phyloP scores from a whole-genome alignment of 2,888 invertebrate species.

The Leptarthrus brevirostris region DNA sequence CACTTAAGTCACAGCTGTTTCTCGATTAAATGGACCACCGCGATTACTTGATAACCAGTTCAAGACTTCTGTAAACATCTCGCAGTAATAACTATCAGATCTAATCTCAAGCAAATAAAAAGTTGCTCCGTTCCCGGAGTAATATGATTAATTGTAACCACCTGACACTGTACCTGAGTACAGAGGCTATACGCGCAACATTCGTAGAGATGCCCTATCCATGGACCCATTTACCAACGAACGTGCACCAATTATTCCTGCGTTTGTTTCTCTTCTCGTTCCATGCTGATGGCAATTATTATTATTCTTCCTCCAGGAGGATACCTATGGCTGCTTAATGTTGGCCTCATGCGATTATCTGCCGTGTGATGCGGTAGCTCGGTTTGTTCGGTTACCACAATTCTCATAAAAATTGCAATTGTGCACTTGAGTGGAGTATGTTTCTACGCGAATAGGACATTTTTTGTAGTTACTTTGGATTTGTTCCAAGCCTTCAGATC shows the following conservation, averaged over 20 bases:
- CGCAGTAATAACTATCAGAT: constrained; percentile 27
- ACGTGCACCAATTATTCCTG: constrained; percentile 35
- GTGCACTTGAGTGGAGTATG: background rate
- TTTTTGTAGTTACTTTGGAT: background rate
- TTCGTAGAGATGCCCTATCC: background rate
- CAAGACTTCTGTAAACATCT: constrained; percentile 34
- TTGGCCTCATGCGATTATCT: constrained; percentile 7
- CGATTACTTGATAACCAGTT: constrained; percentile 38
- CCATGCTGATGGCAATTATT: constrained; percentile 9
- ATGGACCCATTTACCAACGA: background rate
- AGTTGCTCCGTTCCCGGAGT: background rate
- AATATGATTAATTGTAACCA: constrained; percentile 40
- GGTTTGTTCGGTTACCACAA: constrained; percentile 1
- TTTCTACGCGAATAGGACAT: background rate
- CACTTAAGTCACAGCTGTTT: background rate
- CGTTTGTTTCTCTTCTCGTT: background rate
- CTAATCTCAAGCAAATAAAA: constrained; percentile 5
- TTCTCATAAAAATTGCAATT: background rate
- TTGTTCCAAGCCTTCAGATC: background rate
- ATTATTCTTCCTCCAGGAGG: constrained; percentile 1
- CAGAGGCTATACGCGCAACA: background rate
- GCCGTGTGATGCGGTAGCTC: background rate
- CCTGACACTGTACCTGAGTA: constrained; percentile 21
- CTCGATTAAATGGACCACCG: constrained; percentile 14
- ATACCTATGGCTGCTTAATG: constrained; percentile 17